phyloP scores from a whole-genome alignment of 2,888 invertebrate genomes.

The Mythimna albipuncta region DNA sequence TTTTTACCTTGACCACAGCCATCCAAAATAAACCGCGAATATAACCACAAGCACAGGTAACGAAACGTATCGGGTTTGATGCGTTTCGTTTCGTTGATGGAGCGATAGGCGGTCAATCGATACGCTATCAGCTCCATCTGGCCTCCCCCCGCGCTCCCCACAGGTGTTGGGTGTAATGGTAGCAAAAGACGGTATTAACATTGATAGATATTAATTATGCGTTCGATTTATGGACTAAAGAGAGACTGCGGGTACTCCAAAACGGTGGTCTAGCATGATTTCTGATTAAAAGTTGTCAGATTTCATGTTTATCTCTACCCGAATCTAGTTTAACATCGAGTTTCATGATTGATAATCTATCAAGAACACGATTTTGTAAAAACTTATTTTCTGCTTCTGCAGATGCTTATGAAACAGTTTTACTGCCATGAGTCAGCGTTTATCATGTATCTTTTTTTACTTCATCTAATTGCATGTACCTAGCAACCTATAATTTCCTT shows the following conservation, averaged over 20 bases:
- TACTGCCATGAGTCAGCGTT: background rate
- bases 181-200: slow-evolving; percentile 46
- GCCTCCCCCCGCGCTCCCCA: slow-evolving; percentile 59
- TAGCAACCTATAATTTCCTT: background rate
- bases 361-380: background rate
- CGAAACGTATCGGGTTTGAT: slow-evolving; percentile 66
- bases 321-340: background rate
- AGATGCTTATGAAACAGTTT: background rate
- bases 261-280: background rate
- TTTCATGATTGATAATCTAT: background rate
- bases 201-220: slow-evolving; percentile 14
- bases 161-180: slow-evolving; percentile 68
- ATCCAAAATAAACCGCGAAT: slow-evolving; percentile 42
- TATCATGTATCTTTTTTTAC: too few species aligned
- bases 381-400: background rate
- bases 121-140: slow-evolving; percentile 74
- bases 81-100: slow-evolving; percentile 73
- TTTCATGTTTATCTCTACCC: background rate
- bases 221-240: too few species aligned
- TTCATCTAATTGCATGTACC: too few species aligned
- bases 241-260: background rate
- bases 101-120: slow-evolving; percentile 78
- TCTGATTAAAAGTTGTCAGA: background rate
- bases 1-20: slow-evolving; percentile 19
- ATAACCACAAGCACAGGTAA: slow-evolving; percentile 48